Evolutionary conservation across 2,797 vertebrate genomes (phyloP), one percentile per base, ranked within the genome.

Genomic region (Selene dorsalis): DNA sequence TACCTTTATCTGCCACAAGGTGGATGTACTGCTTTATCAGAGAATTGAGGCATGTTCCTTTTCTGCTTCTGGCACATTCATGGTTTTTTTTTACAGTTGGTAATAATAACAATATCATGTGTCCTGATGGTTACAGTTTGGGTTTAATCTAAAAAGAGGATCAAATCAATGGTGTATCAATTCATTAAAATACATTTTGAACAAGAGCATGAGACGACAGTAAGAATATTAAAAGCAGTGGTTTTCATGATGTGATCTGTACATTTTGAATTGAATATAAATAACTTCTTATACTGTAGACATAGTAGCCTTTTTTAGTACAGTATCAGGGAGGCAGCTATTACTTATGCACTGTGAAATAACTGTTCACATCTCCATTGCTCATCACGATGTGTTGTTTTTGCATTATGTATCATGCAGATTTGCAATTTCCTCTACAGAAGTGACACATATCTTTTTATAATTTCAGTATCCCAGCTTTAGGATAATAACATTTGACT

Each of bases 1-100:
- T 81, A 39, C 71, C 38, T 30, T 20, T 39, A 58, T 32, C 72
- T 55, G 55, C 87, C 92, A 91, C 92, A 71, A 83, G 90, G 70
- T 72, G 88, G 89, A 35, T 28, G 84, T 60, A 61, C 85, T 79
- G 78, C 60, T 43, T 77, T 26, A 10, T 69, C 22, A 22, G 26
- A 69, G 26, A 77, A 77, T 53, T 73, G n/a, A 48, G 52, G 12
- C 30, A 2, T 35, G 2, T 16, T 6, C 9, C 52, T 6, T 66
- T 32, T 57, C 1, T 20, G 47, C 30, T n/a, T 67, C 18, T 12
- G 9, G 58, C 24, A 11, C 63, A 22, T 16, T 73, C 3, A 17
- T 43, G 26, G 10, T 30, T 30, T 35, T 35, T 68, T 18, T 47
- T 61, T 9, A 48, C 20, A 48, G 60, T 12, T 53, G 7, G 13